These are phyloP conservation scores for Bombycilla garrulus DNA, from an alignment of 2,113 vertebrate genomes.

Conservation along the genomic window DNA sequence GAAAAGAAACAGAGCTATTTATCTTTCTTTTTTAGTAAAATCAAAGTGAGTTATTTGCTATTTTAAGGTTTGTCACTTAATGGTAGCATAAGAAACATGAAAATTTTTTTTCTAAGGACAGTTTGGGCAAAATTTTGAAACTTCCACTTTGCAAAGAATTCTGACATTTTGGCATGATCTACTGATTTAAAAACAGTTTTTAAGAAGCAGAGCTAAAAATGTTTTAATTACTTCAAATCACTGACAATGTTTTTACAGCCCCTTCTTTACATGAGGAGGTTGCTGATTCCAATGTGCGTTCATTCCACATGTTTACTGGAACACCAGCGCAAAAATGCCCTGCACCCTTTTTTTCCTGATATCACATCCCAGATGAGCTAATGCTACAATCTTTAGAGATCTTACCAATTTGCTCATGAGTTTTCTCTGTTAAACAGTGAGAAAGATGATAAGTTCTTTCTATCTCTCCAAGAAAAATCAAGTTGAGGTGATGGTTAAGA, in stretches of 20 bases:
- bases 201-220: background rate
- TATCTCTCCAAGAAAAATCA: background rate
- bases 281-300: background rate
- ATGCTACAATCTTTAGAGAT: background rate
- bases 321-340: background rate
- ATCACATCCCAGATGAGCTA: background rate
- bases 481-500: background rate
- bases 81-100: background rate
- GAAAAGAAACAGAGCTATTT: background rate
- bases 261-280: background rate
- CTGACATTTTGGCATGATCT: background rate
- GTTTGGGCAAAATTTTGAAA: background rate
- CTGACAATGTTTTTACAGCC: background rate
- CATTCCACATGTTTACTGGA: background rate
- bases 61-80: background rate
- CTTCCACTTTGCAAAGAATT: background rate
- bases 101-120: background rate
- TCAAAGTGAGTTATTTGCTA: background rate
- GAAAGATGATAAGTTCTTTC: background rate
- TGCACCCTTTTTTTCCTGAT: fast-evolving
- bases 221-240: background rate
- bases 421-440: background rate
- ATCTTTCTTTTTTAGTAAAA: background rate
- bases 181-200: background rate
- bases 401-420: background rate